These are phyloP conservation scores for Megaptera novaeangliae DNA, from an alignment of 2,113 vertebrate genomes.

Conservation along the genomic window DNA sequence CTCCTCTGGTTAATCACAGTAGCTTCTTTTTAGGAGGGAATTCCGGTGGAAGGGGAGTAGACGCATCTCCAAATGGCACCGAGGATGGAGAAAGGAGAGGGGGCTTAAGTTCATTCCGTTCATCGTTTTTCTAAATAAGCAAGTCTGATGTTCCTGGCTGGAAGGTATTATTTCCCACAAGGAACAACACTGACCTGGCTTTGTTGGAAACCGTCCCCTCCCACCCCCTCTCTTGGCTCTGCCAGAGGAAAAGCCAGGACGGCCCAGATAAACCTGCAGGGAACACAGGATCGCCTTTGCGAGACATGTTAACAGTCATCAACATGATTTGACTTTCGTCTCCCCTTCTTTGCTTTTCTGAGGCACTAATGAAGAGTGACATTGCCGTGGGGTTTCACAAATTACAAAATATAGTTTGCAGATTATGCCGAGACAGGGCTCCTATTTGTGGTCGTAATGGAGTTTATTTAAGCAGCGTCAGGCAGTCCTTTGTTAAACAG, in stretches of 20 bases:
- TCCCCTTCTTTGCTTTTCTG: background rate
- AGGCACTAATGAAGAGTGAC: background rate
- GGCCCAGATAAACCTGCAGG: background rate
- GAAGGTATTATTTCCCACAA: background rate
- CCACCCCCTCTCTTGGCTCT: background rate
- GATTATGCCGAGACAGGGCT: background rate
- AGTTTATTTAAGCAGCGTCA: background rate
- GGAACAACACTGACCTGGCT: background rate
- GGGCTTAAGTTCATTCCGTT: background rate
- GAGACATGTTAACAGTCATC: fast-evolving
- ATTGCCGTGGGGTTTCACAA: background rate
- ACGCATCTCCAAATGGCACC: fast-evolving
- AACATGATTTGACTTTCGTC: background rate
- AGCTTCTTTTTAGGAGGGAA: background rate
- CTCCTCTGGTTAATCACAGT: background rate
- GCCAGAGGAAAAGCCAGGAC: fast-evolving
- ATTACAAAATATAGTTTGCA: background rate
- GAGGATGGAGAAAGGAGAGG: background rate
- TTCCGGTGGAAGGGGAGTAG: background rate
- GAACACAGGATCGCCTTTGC: fast-evolving
- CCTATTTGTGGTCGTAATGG: background rate
- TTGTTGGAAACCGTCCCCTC: fast-evolving
- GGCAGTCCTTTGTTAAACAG: background rate
- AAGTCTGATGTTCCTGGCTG: background rate
- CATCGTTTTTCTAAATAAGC: background rate